Conservation (phyloP, 2,888 invertebrate species). For the Neoitamus cyanurus region DNA sequence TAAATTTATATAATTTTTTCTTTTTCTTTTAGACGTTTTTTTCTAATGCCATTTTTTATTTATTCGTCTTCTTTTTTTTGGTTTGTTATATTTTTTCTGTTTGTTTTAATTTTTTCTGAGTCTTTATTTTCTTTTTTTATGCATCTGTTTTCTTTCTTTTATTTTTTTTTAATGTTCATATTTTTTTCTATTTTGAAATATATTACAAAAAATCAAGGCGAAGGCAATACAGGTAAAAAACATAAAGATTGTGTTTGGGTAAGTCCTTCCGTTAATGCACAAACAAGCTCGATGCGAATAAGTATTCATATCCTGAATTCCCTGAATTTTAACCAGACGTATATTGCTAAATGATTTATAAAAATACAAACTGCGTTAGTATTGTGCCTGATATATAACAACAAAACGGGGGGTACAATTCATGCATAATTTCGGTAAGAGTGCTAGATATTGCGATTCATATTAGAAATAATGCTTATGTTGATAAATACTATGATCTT, state of each 20-base stretch:
- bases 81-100: conserved; percentile 27
- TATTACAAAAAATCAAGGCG: neutral
- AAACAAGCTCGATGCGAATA: conserved; percentile 15
- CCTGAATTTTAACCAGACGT: conserved; percentile 29
- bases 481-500: too few species aligned
- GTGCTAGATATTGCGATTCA: conserved; percentile 8
- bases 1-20: conserved; percentile 28
- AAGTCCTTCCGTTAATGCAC: conserved; percentile 32
- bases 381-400: neutral
- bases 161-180: neutral
- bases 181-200: conserved; percentile 1
- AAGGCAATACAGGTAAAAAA: neutral
- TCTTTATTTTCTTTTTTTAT: conserved; percentile 7
- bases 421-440: conserved; percentile 5
- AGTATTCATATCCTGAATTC: neutral
- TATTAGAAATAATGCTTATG: neutral
- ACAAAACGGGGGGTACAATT: neutral
- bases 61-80: conserved; percentile 1
- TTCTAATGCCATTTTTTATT: too few species aligned
- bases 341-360: conserved; percentile 20
- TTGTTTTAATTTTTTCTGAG: conserved; percentile 18
- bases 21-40: conserved; percentile 4
- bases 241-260: neutral
- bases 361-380: conserved; percentile 41
- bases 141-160: neutral